A percentile compares a stretch with the other conserved stretches of the same genome.
These are phyloP conservation scores for Phrynosoma blainvillii DNA, from an alignment of 2,113 vertebrate species.

Conservation along the genomic window DNA sequence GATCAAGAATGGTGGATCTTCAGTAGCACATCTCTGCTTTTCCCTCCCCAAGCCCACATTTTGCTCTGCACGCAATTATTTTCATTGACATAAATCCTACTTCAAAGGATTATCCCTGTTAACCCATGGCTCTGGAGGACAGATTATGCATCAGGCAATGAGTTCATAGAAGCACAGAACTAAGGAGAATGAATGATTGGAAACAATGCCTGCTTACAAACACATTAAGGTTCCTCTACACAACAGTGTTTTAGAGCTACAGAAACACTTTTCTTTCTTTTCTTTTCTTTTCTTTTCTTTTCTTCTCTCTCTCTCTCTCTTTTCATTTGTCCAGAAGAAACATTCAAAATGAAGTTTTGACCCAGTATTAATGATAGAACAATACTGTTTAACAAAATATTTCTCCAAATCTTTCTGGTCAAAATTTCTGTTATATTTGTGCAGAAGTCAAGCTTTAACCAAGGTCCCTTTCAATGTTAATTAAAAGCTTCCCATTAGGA, in stretches of 20 bases:
- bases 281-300: no score
- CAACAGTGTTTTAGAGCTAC: background rate
- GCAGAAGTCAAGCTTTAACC: background rate
- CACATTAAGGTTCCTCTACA: background rate
- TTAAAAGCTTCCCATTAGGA: background rate
- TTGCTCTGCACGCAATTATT: slow-evolving; percentile 7
- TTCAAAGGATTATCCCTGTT: slow-evolving; percentile 24
- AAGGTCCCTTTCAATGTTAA: background rate
- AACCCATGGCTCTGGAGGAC: background rate
- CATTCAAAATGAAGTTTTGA: background rate
- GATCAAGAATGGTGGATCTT: background rate
- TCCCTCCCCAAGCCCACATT: background rate
- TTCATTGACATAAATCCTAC: slow-evolving; percentile 22
- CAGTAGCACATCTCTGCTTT: background rate
- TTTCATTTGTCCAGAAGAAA: background rate
- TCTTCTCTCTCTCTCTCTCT: no score
- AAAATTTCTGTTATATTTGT: no score
- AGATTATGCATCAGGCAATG: slow-evolving; percentile 6
- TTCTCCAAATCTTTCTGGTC: no score
- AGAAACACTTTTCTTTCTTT: background rate
- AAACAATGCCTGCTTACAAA: background rate
- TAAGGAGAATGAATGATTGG: no score
- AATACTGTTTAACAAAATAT: no score
- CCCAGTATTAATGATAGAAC: no score
- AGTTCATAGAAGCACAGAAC: slow-evolving; percentile 3